Evolutionary conservation across 2,113 vertebrate genomes (phyloP), one percentile per base, ranked within the genome.

Genomic region (Parotia lawesii): DNA sequence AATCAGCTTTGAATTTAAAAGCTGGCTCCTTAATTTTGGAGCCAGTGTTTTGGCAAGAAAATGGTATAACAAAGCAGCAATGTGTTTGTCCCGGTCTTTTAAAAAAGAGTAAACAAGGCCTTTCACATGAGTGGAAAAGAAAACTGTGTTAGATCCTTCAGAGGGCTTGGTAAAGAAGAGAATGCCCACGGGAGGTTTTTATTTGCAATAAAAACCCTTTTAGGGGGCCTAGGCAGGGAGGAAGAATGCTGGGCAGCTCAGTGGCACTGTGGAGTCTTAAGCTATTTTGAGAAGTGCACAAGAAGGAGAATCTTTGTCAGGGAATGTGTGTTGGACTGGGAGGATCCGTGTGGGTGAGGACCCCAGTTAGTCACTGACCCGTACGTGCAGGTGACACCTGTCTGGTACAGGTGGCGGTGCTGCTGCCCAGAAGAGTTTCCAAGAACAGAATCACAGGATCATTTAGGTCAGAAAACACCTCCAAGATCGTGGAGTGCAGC

Each of bases 311-410:
- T 31, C 22, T 47, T 17, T 14, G 15, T 67, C 71, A 15, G 53
- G 21, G 58, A 67, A n/a, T 2, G 0, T 2, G 0, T 40, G 5
- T 10, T 6, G 65, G 47, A 1, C 58, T 56, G 62, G 1, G 27
- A 33, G 70, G 66, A 12, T 6, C 11, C 2, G 1, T 29, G 78
- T 14, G 75, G 57, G 3, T 31, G 67, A 56, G 18, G 20, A 13
- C 1, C 3, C 5, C 4, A 0, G 17, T 31, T 27, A 8, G 64
- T 48, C 65, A 28, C 21, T 42, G 79, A 15, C 5, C 60, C 4
- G 31, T 2, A 3, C 12, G 35, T 73, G 6, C 44, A 6, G 3
- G 51, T 71, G 79, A 2, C 38, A 21, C 53, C 56, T 24, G 4
- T 15, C 22, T 4, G 14, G 12, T 35, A 1, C 33, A n/a, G 58